Percentiles rank a stretch among this genome's conserved stretches.
These are phyloP conservation scores for Otolemur crassicaudatus DNA, from an alignment of 2,797 vertebrate genomes.

Conservation along the genomic window DNA sequence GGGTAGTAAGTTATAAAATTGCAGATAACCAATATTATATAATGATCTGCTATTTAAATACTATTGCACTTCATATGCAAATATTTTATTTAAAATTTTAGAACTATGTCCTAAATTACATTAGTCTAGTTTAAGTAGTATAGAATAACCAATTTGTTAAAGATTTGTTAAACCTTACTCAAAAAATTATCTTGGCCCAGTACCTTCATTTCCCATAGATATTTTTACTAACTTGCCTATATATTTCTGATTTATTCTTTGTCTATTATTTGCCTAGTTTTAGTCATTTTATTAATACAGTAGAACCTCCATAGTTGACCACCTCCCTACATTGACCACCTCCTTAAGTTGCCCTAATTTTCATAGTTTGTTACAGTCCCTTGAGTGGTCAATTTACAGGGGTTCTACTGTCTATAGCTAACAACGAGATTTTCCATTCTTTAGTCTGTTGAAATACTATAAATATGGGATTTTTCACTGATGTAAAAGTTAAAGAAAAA, in stretches of 20 bases:
- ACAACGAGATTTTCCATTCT: not conserved
- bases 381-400: no score
- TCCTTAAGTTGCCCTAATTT: no score
- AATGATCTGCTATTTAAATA: conserved; percentile 35
- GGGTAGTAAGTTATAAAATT: not conserved
- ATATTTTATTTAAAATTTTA: conserved; percentile 26
- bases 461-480: conserved; percentile 16
- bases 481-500: not conserved
- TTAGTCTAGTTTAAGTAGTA: not conserved
- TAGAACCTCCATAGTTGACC: no score
- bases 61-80: not conserved
- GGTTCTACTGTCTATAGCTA: not conserved
- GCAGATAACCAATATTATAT: not conserved
- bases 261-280: not conserved
- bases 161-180: not conserved
- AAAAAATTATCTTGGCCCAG: not conserved
- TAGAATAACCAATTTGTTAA: conserved; percentile 13
- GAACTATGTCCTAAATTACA: not conserved
- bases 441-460: not conserved
- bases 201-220: not conserved
- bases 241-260: conserved; percentile 19
- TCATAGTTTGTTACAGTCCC: no score
- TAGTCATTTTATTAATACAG: not conserved
- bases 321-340: no score
- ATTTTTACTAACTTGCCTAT: not conserved